Evolutionary conservation across 2,888 invertebrate species (phyloP).

Genomic region (Liopterus haemorrhoidalis): DNA sequence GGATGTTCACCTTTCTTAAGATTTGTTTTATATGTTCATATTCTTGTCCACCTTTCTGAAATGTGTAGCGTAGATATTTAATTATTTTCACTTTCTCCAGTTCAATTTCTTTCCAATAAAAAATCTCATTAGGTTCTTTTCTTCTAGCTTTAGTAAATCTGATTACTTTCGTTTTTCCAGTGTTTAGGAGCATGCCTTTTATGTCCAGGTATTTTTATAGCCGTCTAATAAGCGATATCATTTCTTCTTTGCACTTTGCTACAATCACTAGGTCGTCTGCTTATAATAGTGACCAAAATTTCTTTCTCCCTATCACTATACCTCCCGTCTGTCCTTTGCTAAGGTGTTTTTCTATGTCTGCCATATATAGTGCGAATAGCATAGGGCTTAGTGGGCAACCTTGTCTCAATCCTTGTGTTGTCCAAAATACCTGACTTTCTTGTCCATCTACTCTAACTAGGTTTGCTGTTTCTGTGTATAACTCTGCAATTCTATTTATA

Average conservation of each 20-base stretch:
- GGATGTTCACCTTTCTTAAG: no score
- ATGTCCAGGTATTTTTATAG: constrained; percentile 15
- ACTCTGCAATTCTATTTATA: not conserved
- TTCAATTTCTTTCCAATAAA: constrained; percentile 16
- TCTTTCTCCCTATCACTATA: constrained; percentile 17
- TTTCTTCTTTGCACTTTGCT: constrained; percentile 14
- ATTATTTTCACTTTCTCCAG: constrained; percentile 24
- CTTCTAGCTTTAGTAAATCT: constrained; percentile 20
- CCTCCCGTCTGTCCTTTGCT: constrained; percentile 18
- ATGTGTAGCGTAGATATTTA: no score
- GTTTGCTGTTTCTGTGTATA: not conserved
- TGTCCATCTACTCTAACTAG: not conserved
- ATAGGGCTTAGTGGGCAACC: constrained; percentile 17
- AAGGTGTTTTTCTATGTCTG: constrained; percentile 23
- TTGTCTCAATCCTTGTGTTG: constrained; percentile 9
- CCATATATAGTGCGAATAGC: constrained; percentile 17
- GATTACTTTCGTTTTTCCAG: constrained; percentile 20
- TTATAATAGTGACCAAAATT: constrained; percentile 20
- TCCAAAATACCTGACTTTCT: constrained; percentile 15
- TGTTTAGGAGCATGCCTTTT: constrained; percentile 18
- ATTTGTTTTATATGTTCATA: no score
- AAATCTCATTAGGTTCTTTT: constrained; percentile 2
- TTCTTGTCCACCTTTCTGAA: no score
- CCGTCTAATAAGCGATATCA: constrained; percentile 11
- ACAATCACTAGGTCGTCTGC: constrained; percentile 25